Evolutionary conservation across 2,888 invertebrate species (phyloP).

Genomic region (Mimachlamys varia): DNA sequence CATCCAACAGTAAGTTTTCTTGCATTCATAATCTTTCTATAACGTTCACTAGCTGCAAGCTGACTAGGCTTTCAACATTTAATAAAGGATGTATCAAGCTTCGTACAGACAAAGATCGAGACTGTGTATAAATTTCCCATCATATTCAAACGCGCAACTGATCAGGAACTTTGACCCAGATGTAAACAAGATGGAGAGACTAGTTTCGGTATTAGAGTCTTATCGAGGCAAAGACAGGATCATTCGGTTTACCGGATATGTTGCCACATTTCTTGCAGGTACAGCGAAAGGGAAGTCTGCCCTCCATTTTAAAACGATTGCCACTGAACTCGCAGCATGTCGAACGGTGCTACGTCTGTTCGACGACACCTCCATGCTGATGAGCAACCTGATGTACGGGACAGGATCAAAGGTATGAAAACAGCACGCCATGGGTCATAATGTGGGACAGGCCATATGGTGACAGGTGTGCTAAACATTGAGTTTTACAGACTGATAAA

Average conservation of each 20-base stretch:
- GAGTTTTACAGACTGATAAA: too few species aligned
- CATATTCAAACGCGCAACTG: neutral
- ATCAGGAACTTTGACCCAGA: slow-evolving; percentile 32
- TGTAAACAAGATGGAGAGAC: slow-evolving; percentile 55
- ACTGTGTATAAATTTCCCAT: neutral
- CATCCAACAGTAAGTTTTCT: too few species aligned
- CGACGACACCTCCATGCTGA: slow-evolving; percentile 92
- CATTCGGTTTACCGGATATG: slow-evolving; percentile 90
- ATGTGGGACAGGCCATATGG: neutral
- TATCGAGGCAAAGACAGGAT: slow-evolving; percentile 94
- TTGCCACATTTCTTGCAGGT: slow-evolving; percentile 86
- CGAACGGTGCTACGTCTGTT: slow-evolving; percentile 90
- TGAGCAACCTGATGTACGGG: slow-evolving; percentile 89
- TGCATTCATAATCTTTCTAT: too few species aligned
- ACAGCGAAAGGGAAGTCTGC: slow-evolving; percentile 59
- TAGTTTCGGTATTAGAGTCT: slow-evolving; percentile 84
- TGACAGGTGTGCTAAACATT: neutral
- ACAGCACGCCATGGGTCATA: neutral
- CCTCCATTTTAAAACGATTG: slow-evolving; percentile 60
- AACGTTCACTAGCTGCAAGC: neutral
- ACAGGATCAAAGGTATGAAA: slow-evolving; percentile 85
- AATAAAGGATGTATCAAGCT: neutral
- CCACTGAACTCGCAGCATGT: slow-evolving; percentile 69
- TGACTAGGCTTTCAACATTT: neutral
- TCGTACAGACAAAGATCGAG: neutral